Evolutionary conservation across 2,888 invertebrate species (phyloP), one percentile per base, ranked within the genome.

Genomic region (Toxonevra muliebris): DNA sequence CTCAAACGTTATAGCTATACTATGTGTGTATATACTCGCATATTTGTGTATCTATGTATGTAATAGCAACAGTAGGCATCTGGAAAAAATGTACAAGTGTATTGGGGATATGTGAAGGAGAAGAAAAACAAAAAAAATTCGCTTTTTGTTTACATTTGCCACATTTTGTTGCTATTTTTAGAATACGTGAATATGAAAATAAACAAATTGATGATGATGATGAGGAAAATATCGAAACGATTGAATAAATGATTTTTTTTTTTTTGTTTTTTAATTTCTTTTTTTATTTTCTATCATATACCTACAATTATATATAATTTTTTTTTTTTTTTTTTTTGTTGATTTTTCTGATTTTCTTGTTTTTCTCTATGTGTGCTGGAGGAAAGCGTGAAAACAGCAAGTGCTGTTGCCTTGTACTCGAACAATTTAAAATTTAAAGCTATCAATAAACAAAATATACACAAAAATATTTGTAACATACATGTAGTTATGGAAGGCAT

Each of bases 21-120:
- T 20, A 30, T 9, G 20, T 62, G 58, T 20, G 55, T 55, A 20
- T 11, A 30, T 30, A 30, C 12, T 30, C 5, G 19, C 19, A 54
- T 17, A 54, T n/a, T n/a, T 43, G n/a, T 13, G 10, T 55, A 54
- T 15, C 13, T 53, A 61, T 55, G 13, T 45, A 43, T 40, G 45
- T 45, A 20, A 43, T 61, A 30, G 58, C 43, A 20, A 11, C 43
- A 12, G 20, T 48, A 40, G 19, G 45, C 15, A n/a, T 40, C 30
- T 30, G 55, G 19, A 60, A 19, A 11, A n/a, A 12, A 67, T 68
- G 71, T 48, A 11, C 15, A 4, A 15, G 10, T 15, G 15, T n/a
- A n/a, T 15, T 48, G 48, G 48, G 15, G 15, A n/a, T 48, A 12
- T 48, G 13, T 13, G 45, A 45, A 45, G 11, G 11, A 45, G 12